phyloP scores from a whole-genome alignment of 2,797 vertebrate genomes.

The Strix occidentalis region DNA sequence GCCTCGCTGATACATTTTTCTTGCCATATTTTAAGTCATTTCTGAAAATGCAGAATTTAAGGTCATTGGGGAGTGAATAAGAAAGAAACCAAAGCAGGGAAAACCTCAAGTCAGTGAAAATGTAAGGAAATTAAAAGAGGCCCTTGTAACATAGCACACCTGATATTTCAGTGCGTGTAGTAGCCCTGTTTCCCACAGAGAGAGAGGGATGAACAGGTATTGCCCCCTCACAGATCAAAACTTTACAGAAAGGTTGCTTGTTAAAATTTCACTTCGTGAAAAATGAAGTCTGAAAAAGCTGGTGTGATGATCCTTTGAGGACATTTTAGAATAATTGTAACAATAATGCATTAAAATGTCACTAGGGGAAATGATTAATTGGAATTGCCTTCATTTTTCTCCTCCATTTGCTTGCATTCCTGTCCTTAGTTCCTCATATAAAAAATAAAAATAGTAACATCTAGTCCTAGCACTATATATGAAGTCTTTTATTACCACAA shows the following conservation, averaged over 20 bases:
- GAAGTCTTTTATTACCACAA: conserved; percentile 67
- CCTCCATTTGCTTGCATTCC: conserved; percentile 63
- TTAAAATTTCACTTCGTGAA: conserved; percentile 31
- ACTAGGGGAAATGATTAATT: conserved; percentile 80
- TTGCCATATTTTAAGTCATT: neutral
- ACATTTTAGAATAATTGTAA: conserved; percentile 79
- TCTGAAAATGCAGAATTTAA: conserved; percentile 6
- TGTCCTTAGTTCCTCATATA: conserved; percentile 33
- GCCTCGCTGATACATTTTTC: neutral
- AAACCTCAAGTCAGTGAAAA: neutral
- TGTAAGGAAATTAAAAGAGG: neutral
- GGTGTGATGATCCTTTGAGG: conserved; percentile 70
- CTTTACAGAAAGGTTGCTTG: neutral
- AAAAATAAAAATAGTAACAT: conserved; percentile 63
- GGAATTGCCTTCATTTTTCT: conserved; percentile 76
- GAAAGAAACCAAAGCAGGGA: neutral
- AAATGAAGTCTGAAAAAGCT: conserved; percentile 43
- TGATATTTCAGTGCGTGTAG: neutral
- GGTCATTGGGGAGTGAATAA: neutral
- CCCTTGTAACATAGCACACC: neutral
- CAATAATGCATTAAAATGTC: conserved; percentile 84
- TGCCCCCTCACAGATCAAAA: neutral
- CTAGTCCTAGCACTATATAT: neutral
- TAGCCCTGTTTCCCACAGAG: neutral
- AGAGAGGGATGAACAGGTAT: neutral